Percentiles rank a stretch among this genome's conserved stretches.
Evolutionary conservation across 1,140 invertebrate species (phyloP).

Genomic region (Proctacanthus coquilletti): DNA sequence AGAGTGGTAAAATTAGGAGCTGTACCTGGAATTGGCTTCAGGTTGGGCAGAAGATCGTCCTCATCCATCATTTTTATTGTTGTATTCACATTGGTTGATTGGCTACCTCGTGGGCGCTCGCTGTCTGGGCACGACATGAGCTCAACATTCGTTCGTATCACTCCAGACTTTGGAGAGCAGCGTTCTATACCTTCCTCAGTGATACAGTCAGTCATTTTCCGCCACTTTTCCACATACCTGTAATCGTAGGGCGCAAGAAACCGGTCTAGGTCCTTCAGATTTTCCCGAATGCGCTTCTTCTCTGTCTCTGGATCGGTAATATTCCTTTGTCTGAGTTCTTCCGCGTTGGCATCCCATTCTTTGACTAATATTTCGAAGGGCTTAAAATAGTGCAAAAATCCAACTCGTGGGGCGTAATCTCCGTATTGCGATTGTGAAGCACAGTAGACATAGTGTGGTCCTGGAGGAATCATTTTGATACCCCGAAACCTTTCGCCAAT

Average conservation of each 20-base stretch:
- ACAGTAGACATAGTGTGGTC: conserved; percentile 88
- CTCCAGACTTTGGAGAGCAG: conserved; percentile 43
- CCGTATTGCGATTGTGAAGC: conserved; percentile 36
- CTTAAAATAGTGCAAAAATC: conserved; percentile 81
- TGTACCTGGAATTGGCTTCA: conserved; percentile 63
- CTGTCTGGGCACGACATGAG: conserved; percentile 45
- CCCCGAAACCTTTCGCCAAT: conserved; percentile 87
- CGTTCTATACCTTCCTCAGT: conserved; percentile 35
- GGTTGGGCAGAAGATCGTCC: conserved; percentile 60
- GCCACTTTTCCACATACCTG: conserved; percentile 77
- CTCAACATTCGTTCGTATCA: conserved; percentile 54
- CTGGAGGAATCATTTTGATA: conserved; percentile 97
- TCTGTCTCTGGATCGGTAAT: conserved; percentile 29
- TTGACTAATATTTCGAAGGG: conserved; percentile 69
- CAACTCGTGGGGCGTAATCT: conserved; percentile 46
- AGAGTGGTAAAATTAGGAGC: conserved; percentile 64
- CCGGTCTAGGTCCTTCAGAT: conserved; percentile 60
- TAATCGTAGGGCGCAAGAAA: conserved; percentile 85
- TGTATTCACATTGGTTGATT: conserved; percentile 8
- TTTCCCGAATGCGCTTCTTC: conserved; percentile 47
- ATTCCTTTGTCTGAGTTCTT: conserved; percentile 46
- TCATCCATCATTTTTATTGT: conserved; percentile 36
- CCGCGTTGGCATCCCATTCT: conserved; percentile 62
- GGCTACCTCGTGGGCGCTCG: conserved; percentile 39
- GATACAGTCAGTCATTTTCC: conserved; percentile 60